These are phyloP conservation scores for Psilopsiagon aurifrons DNA, from an alignment of 2,113 vertebrate species.

Conservation along the genomic window DNA sequence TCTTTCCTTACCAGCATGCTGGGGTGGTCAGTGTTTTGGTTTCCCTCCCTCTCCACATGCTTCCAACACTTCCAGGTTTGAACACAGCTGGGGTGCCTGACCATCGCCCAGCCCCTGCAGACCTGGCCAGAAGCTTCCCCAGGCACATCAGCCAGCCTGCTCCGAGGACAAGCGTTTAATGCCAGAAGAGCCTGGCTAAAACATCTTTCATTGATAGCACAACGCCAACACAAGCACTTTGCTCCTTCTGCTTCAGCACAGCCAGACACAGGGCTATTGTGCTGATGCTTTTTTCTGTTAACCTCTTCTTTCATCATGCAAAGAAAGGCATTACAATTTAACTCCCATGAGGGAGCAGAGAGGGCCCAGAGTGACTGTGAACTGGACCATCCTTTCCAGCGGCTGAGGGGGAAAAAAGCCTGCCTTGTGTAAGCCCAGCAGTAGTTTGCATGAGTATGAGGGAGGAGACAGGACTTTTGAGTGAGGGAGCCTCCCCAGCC, in stretches of 20 bases:
- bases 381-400: neutral
- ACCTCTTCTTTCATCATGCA: accelerated
- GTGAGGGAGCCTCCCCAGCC: neutral
- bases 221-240: accelerated
- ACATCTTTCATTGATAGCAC: accelerated
- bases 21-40: neutral
- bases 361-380: neutral
- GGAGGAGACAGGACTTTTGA: neutral
- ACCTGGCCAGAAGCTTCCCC: neutral
- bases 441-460: neutral
- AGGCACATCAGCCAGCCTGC: accelerated
- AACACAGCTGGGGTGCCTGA: neutral
- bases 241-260: neutral
- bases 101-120: neutral
- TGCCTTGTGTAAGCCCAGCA: accelerated
- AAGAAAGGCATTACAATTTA: neutral
- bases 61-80: neutral
- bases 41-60: neutral
- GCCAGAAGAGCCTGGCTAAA: neutral
- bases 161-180: neutral
- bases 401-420: neutral
- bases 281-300: accelerated
- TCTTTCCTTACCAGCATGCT: neutral
- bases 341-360: accelerated
- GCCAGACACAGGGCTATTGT: accelerated